Conservation (phyloP, 1,140 invertebrate species). For the Aricia agestis region DNA sequence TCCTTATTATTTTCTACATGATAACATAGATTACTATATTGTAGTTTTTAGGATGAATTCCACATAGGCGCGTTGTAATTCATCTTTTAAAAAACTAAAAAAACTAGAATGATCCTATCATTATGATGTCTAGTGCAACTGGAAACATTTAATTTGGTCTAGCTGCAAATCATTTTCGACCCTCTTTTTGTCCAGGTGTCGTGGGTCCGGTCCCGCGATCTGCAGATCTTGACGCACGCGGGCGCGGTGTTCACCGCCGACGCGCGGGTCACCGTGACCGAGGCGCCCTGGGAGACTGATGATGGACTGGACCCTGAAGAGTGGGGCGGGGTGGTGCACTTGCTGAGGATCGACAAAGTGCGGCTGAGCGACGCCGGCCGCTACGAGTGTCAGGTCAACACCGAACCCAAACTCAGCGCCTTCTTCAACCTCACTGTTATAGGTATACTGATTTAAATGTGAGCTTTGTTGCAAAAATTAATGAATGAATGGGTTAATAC, state of each 20-base stretch:
- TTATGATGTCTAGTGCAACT: too few species aligned
- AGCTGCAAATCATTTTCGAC: too few species aligned
- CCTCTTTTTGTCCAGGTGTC: constrained; percentile 78
- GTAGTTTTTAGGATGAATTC: too few species aligned
- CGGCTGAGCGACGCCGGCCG: constrained; percentile 81
- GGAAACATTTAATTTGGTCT: too few species aligned
- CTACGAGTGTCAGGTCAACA: constrained; percentile 89
- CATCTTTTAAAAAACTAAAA: too few species aligned
- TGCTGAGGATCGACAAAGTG: constrained; percentile 81
- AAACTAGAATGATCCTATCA: too few species aligned
- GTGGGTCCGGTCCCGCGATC: constrained; percentile 84
- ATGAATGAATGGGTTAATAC: too few species aligned
- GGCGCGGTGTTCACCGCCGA: constrained; percentile 84
- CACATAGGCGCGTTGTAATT: too few species aligned
- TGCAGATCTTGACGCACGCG: constrained; percentile 85
- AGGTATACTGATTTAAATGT: constrained; percentile 73
- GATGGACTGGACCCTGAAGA: constrained; percentile 75
- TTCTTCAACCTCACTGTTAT: constrained; percentile 80
- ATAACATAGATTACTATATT: too few species aligned
- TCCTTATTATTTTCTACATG: too few species aligned
- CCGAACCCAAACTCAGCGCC: constrained; percentile 86
- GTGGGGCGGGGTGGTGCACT: constrained; percentile 53
- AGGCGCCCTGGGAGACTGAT: constrained; percentile 23
- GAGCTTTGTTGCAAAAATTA: too few species aligned
- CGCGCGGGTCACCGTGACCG: constrained; percentile 75